Evolutionary conservation across 2,113 vertebrate species (phyloP), one percentile per base, ranked within the genome.

Genomic region (Syngnathus typhle): DNA sequence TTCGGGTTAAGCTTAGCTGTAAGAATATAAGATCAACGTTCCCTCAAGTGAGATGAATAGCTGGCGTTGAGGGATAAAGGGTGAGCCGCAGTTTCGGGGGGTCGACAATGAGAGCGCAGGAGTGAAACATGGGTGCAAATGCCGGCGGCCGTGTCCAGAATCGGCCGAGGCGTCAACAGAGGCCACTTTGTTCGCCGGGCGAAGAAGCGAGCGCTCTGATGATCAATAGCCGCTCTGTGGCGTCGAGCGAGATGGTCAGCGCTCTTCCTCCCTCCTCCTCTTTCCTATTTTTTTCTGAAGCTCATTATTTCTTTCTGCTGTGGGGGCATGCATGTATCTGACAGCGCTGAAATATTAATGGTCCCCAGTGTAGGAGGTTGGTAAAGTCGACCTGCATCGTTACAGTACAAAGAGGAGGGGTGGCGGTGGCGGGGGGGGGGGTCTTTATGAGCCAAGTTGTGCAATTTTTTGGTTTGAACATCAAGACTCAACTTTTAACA

Each of bases 271-370:
- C 18, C 11, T 15, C 10, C 83, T 76, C 67, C 44, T 47, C 76
- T 84, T 87, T 82, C 79, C 76, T 86, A 78, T 87, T 87, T 87
- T 27, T 37, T 87, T 88, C 86, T 86, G 83, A 84, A 84, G 87
- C 89, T 91, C 88, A 88, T 90, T 91, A 89, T 91, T 91, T 90
- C 81, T 83, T 70, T 86, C 72, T 87, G 82, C 83, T 84, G 75
- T 86, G 88, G 86, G 85, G 88, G 83, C 75, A 79, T 68, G 80
- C 69, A 80, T 81, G 83, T 83, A 80, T 89, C 86, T 87, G 86
- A 88, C 87, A 80, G 82, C 65, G 74, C 79, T 91, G 83, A 89
- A 91, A 89, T 90, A 91, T 90, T 89, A 89, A 88, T 90, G 85
- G 81, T 88, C 88, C 83, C 83, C 83, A 80, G 86, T 85, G 86